Percentiles rank a stretch among this genome's conserved stretches.
Evolutionary conservation across 2,797 vertebrate species (phyloP).

Genomic region (Argyrosomus regius): DNA sequence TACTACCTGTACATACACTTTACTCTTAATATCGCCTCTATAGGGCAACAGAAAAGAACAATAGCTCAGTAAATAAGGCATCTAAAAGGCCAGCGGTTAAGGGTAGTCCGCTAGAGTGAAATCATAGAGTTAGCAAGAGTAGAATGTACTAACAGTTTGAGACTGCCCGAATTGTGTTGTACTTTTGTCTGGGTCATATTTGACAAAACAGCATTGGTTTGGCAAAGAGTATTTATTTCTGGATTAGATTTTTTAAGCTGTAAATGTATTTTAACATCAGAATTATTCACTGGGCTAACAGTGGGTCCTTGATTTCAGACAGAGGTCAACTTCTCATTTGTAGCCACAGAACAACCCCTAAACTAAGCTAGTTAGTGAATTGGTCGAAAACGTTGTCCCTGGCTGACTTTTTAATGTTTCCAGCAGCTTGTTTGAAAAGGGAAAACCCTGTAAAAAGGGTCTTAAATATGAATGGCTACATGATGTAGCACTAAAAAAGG

Average conservation of each 20-base stretch:
- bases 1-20: conserved; percentile 84
- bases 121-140: conserved; percentile 78
- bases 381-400: background rate
- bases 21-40: conserved; percentile 79
- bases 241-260: background rate
- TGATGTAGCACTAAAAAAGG: background rate
- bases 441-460: background rate
- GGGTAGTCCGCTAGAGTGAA: conserved; percentile 76
- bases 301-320: background rate
- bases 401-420: background rate
- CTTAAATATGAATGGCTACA: background rate
- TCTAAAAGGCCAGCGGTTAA: conserved; percentile 85
- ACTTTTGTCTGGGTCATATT: conserved; percentile 17
- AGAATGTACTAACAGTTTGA: conserved; percentile 68
- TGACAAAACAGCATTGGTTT: conserved; percentile 16
- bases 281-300: background rate
- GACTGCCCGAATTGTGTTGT: conserved; percentile 2
- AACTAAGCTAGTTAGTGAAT: background rate
- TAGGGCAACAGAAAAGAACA: conserved; percentile 77
- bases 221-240: background rate
- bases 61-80: conserved; percentile 88
- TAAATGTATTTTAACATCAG: background rate
- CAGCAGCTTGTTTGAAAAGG: background rate
- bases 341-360: background rate
- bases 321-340: background rate